Evolutionary conservation across 2,113 vertebrate genomes (phyloP).

Genomic region (Coryphaenoides rupestris): DNA sequence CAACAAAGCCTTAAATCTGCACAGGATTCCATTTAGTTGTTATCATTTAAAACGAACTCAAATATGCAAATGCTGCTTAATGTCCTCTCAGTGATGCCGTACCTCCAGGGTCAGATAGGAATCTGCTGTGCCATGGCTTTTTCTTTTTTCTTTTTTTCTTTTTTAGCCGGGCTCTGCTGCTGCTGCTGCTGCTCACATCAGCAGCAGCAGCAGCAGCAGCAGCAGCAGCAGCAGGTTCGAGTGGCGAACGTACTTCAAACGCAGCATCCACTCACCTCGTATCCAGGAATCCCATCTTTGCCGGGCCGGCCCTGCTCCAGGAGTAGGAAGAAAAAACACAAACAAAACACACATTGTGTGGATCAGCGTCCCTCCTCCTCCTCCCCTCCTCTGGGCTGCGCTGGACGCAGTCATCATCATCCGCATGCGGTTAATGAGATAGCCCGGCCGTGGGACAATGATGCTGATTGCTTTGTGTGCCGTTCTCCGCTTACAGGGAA

Average conservation of each 20-base stretch:
- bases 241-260: constrained; percentile 56
- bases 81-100: constrained; percentile 53
- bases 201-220: no score
- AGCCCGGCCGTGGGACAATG: constrained; percentile 63
- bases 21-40: constrained; percentile 58
- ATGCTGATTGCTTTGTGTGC: constrained; percentile 57
- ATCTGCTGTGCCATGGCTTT: constrained; percentile 67
- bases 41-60: constrained; percentile 66
- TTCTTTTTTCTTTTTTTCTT: no score
- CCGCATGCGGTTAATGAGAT: constrained; percentile 68
- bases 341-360: constrained; percentile 68
- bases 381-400: constrained; percentile 43
- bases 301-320: constrained; percentile 73
- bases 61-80: constrained; percentile 72
- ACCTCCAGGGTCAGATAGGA: constrained; percentile 41
- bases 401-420: no score
- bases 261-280: constrained; percentile 65
- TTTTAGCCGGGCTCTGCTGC: constrained; percentile 44
- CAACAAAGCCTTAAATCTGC: constrained; percentile 66
- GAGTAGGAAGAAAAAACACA: constrained; percentile 49
- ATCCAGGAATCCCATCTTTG: constrained; percentile 76
- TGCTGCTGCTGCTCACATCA: no score
- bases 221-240: constrained; percentile 60
- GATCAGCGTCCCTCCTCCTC: constrained; percentile 57
- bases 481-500: constrained; percentile 59